phyloP scores from a whole-genome alignment of 2,113 vertebrate species.

The Coptodon rendalli region DNA sequence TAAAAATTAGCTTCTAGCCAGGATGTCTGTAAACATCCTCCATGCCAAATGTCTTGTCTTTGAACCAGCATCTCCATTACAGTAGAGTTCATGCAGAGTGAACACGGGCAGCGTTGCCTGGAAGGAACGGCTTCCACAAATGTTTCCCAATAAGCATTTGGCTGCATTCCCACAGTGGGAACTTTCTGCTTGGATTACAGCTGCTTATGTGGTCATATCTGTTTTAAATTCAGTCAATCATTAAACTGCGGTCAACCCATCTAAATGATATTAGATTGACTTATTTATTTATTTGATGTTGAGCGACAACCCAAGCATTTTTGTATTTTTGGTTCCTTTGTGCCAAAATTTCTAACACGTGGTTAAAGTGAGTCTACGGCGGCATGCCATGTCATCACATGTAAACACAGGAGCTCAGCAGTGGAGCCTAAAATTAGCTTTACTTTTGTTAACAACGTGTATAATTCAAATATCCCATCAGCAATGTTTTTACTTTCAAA shows the following conservation, averaged over 20 bases:
- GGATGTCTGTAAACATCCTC: slow-evolving; percentile 17
- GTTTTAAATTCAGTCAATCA: not conserved
- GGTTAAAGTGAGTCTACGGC: not conserved
- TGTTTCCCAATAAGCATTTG: not conserved
- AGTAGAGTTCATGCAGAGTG: slow-evolving; percentile 7
- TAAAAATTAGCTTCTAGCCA: slow-evolving; percentile 6
- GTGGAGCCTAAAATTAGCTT: not conserved
- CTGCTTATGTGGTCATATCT: not conserved
- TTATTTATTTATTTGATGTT: not conserved
- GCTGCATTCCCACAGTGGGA: not conserved
- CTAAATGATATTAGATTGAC: not conserved
- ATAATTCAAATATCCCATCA: not conserved
- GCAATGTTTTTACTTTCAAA: not conserved
- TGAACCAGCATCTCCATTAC: not conserved
- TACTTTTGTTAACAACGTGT: not conserved
- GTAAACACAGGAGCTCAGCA: not conserved
- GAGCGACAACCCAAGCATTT: not conserved
- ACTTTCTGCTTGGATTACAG: not conserved
- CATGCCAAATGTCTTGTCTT: not conserved
- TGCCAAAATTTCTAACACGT: not conserved
- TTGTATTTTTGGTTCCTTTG: not conserved
- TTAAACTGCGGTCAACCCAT: not conserved
- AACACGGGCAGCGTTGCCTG: not conserved
- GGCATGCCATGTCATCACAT: accelerated
- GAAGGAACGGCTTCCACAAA: not conserved